Evolutionary conservation across 2,113 vertebrate species (phyloP).

Genomic region (Tetraodon nigroviridis): DNA sequence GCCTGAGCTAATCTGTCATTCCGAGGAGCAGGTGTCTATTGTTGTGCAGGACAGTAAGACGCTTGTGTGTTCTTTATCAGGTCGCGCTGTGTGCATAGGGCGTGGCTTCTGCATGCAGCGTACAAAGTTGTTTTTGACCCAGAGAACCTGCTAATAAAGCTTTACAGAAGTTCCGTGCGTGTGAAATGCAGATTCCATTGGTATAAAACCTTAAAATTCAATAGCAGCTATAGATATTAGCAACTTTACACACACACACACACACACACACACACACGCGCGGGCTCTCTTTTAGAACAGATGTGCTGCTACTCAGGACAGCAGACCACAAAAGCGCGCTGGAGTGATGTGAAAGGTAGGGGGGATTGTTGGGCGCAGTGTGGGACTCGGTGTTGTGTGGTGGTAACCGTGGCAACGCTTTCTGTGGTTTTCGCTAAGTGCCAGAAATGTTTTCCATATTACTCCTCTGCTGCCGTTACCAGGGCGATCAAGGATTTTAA

Average conservation of each 20-base stretch:
- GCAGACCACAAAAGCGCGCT: conserved; percentile 27
- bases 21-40: conserved; percentile 1
- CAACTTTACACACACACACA: background rate
- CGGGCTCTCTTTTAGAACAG: background rate
- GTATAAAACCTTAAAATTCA: background rate
- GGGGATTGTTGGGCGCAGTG: background rate
- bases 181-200: background rate
- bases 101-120: background rate
- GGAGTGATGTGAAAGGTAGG: background rate
- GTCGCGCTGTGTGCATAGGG: background rate
- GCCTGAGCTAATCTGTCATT: conserved; percentile 1
- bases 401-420: conserved; percentile 21
- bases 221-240: background rate
- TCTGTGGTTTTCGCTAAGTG: conserved; percentile 12
- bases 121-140: no score
- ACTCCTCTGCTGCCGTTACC: background rate
- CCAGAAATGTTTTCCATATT: background rate
- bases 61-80: conserved; percentile 11
- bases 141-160: no score
- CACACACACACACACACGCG: background rate
- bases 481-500: background rate
- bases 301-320: conserved; percentile 34
- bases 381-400: conserved; percentile 7
- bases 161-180: no score
- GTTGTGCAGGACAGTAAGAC: conserved; percentile 4